Conservation (phyloP, 35 echinoderm and acorn worm genomes). For the Apostichopus californicus region DNA sequence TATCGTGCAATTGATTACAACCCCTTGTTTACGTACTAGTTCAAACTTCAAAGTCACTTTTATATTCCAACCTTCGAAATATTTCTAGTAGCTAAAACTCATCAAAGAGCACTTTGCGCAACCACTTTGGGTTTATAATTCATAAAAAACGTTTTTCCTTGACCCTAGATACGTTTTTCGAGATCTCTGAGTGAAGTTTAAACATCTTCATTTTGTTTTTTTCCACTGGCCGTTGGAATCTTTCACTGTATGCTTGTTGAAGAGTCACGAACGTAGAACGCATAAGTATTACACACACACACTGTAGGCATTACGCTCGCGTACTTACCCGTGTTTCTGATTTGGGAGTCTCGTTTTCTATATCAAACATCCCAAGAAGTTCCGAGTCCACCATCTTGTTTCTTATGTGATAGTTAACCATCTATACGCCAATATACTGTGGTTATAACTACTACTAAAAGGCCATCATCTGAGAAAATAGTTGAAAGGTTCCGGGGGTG, state of each 20-base stretch:
- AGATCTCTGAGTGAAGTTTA: neutral
- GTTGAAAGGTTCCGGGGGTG: neutral
- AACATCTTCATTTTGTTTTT: neutral
- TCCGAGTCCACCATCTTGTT: constrained; percentile 32
- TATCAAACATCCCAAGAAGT: constrained; percentile 47
- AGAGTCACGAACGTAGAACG: neutral
- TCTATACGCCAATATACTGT: neutral
- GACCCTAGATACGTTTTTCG: too few relatives aligned
- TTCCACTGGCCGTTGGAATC: constrained; percentile 1
- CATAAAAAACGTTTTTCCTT: too few relatives aligned
- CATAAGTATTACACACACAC: neutral
- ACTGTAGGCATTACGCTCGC: neutral
- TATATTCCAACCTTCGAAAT: neutral
- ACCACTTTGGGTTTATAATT: too few relatives aligned
- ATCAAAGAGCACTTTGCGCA: too few relatives aligned
- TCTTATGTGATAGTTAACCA: constrained; percentile 6
- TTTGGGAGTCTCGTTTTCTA: constrained; percentile 51
- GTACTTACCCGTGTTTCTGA: constrained; percentile 32
- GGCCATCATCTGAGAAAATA: neutral
- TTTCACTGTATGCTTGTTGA: neutral
- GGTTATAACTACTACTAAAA: constrained; percentile 4
- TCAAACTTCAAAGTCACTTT: neutral
- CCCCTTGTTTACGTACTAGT: neutral
- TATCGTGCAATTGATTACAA: neutral
- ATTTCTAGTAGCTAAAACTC: neutral